phyloP scores from a whole-genome alignment of 2,888 invertebrate genomes.

The Punctoribates punctum region DNA sequence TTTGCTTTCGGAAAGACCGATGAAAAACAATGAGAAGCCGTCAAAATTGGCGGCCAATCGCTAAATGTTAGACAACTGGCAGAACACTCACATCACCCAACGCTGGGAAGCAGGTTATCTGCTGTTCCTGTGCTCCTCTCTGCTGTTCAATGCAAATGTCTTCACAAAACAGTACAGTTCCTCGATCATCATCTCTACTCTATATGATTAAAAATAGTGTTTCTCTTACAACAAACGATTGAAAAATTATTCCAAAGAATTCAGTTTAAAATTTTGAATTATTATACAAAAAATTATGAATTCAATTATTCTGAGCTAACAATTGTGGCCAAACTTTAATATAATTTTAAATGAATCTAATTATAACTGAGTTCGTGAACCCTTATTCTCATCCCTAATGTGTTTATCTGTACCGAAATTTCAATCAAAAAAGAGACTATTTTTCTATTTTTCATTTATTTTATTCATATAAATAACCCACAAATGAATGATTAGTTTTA shows the following conservation, averaged over 20 bases:
- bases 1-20: constrained; percentile 16
- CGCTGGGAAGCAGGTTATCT: not conserved
- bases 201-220: constrained; percentile 8
- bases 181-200: not conserved
- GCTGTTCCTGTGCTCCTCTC: not conserved
- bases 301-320: constrained; percentile 17
- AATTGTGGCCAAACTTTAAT: constrained; percentile 24
- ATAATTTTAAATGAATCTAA: constrained; percentile 28
- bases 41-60: not conserved
- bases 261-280: not conserved
- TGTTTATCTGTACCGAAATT: not conserved
- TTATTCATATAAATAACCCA: not conserved
- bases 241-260: not conserved
- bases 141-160: not conserved
- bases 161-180: not conserved
- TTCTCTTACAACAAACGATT: not conserved
- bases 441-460: constrained; percentile 5
- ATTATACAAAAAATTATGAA: not conserved
- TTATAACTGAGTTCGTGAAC: constrained; percentile 29
- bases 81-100: not conserved
- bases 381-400: not conserved
- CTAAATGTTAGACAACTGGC: not conserved
- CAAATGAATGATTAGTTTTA: constrained; percentile 22
- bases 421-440: not conserved
- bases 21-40: constrained; percentile 17